Conservation (phyloP, 2,797 vertebrate genomes). For the Rallus crepitans region DNA sequence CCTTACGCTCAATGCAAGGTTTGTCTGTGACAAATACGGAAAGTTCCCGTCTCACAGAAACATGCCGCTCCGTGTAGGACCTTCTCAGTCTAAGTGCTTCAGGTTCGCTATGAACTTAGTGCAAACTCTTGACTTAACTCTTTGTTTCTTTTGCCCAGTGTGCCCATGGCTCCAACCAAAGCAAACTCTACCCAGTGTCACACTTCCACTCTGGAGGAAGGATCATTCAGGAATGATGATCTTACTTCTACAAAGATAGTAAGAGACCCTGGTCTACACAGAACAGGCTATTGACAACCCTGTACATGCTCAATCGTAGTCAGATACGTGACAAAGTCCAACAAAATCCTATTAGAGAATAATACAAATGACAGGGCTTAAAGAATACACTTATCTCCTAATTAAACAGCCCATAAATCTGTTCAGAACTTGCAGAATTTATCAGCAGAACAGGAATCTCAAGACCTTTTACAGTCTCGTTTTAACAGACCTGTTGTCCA, state of each 20-base stretch:
- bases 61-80: neutral
- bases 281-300: constrained; percentile 3
- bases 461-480: neutral
- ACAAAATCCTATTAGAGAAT: constrained; percentile 43
- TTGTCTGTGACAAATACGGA: neutral
- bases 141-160: neutral
- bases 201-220: neutral
- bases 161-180: neutral
- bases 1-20: neutral
- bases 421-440: constrained; percentile 9
- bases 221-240: neutral
- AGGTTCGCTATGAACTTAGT: neutral
- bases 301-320: neutral
- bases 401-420: constrained; percentile 58
- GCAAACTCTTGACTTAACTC: neutral
- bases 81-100: neutral
- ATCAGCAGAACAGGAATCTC: constrained; percentile 33
- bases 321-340: constrained; percentile 43
- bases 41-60: neutral
- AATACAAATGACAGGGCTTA: constrained; percentile 56
- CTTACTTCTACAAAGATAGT: neutral
- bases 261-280: neutral
- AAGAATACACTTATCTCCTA: constrained; percentile 53
- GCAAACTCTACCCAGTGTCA: neutral
- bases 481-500: constrained; percentile 49